A percentile compares a stretch with the other conserved stretches of the same genome.
These are phyloP conservation scores for Hydroisotoma schaefferi DNA, from an alignment of 2,888 invertebrate species.

Conservation along the genomic window DNA sequence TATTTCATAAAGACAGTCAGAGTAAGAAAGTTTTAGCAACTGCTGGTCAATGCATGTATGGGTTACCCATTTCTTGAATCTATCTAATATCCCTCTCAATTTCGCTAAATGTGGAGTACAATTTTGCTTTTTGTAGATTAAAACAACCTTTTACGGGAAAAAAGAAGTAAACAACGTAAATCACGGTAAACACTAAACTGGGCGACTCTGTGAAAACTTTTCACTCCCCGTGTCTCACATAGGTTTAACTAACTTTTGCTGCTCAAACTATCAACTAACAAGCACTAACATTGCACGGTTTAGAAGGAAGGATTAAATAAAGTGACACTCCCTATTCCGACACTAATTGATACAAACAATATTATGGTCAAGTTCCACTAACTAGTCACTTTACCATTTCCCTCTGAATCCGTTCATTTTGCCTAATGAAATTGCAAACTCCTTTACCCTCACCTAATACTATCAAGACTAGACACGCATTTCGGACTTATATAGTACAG, in stretches of 20 bases:
- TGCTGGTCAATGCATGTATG: too few species aligned
- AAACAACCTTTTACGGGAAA: background rate
- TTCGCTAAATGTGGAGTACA: conserved; percentile 1
- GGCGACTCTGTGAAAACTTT: conserved; percentile 1
- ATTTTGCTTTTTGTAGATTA: conserved; percentile 14
- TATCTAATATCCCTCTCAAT: too few species aligned
- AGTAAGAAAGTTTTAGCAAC: too few species aligned
- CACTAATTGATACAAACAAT: conserved; percentile 49
- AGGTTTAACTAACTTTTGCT: background rate
- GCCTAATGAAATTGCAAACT: conserved; percentile 8
- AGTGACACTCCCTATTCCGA: conserved; percentile 41
- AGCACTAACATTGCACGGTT: conserved; percentile 17
- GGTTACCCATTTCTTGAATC: too few species aligned
- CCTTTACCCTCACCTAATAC: too few species aligned
- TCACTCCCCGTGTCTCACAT: background rate
- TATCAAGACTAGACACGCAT: too few species aligned
- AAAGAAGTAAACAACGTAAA: conserved; percentile 45
- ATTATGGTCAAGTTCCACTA: conserved; percentile 25
- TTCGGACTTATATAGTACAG: too few species aligned
- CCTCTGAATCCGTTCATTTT: background rate
- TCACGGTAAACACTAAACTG: conserved; percentile 40
- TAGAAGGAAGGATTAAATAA: background rate
- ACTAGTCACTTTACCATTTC: conserved; percentile 4
- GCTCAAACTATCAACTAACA: conserved; percentile 7
- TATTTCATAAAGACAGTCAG: too few species aligned